phyloP scores from a whole-genome alignment of 1,140 invertebrate genomes.

The Drosophila leontia region DNA sequence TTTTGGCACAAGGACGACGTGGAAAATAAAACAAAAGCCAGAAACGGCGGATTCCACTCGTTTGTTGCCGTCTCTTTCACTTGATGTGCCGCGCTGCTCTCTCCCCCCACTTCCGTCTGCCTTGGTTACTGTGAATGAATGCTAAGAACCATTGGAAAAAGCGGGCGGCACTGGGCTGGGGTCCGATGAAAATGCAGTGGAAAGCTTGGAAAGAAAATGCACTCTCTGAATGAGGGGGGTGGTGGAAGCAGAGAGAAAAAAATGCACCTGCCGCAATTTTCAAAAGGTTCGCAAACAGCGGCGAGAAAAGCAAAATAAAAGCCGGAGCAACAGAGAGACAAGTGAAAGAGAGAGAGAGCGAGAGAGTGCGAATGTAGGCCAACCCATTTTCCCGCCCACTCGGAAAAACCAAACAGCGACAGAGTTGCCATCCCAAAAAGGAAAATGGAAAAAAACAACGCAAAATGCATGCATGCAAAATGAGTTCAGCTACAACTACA shows the following conservation, averaged over 20 bases:
- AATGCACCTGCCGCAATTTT: slow-evolving; percentile 68
- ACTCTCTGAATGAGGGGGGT: slow-evolving; percentile 50
- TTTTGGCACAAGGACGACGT: slow-evolving; percentile 81
- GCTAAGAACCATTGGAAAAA: slow-evolving; percentile 41
- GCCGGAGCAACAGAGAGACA: slow-evolving; percentile 17
- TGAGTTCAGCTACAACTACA: slow-evolving; percentile 61
- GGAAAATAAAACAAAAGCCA: slow-evolving; percentile 45
- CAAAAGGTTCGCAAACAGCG: slow-evolving; percentile 55
- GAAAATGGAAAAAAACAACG: slow-evolving; percentile 23
- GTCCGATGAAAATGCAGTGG: slow-evolving; percentile 16
- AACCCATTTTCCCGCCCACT: slow-evolving; percentile 31
- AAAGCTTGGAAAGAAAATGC: slow-evolving; percentile 54
- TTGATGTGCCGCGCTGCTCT: neutral
- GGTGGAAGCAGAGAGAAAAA: slow-evolving; percentile 34
- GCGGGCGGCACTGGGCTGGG: neutral
- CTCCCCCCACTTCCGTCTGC: slow-evolving; percentile 32
- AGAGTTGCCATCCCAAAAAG: slow-evolving; percentile 67
- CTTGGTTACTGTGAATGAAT: slow-evolving; percentile 72
- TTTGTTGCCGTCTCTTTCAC: slow-evolving; percentile 22
- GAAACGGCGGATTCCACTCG: slow-evolving; percentile 15
- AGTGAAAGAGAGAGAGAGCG: neutral
- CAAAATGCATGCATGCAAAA: slow-evolving; percentile 58
- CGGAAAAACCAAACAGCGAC: slow-evolving; percentile 62
- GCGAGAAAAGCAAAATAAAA: slow-evolving; percentile 50
- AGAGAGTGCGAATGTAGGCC: slow-evolving; percentile 63